Conservation (phyloP, 2,888 invertebrate genomes). For the Temnothorax rugatulus region DNA sequence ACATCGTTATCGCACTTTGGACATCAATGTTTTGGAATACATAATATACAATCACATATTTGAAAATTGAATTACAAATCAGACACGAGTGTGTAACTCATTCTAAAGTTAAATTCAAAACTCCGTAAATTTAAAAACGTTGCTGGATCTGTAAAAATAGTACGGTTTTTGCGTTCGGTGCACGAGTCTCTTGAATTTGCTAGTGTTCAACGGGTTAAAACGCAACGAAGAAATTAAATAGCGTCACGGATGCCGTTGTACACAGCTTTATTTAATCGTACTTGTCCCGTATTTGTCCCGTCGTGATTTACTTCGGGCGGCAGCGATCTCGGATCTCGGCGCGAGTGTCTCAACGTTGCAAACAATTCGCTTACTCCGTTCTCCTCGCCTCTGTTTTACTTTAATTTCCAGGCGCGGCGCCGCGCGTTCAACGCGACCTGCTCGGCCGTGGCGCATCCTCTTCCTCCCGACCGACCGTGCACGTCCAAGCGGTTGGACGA, state of each 20-base stretch:
- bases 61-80: neutral
- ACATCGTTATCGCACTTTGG: neutral
- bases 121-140: neutral
- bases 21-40: neutral
- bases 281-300: slow-evolving; percentile 43
- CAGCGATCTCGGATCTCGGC: neutral
- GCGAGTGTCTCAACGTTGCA: slow-evolving; percentile 32
- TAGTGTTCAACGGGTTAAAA: slow-evolving; percentile 40
- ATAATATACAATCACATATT: neutral
- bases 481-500: slow-evolving; percentile 33
- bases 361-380: slow-evolving; percentile 34
- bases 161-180: neutral
- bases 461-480: slow-evolving; percentile 26
- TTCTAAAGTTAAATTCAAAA: neutral
- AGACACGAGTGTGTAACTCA: neutral
- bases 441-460: slow-evolving; percentile 1
- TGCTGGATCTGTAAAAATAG: neutral
- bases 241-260: slow-evolving; percentile 7
- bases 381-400: slow-evolving; percentile 21
- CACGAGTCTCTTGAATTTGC: neutral
- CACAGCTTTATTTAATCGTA: slow-evolving; percentile 44
- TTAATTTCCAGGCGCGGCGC: slow-evolving; percentile 33
- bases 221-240: slow-evolving; percentile 36
- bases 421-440: neutral
- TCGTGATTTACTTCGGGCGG: slow-evolving; percentile 21